These are phyloP conservation scores for Plecotus auritus DNA, from an alignment of 2,113 vertebrate genomes.

Conservation along the genomic window DNA sequence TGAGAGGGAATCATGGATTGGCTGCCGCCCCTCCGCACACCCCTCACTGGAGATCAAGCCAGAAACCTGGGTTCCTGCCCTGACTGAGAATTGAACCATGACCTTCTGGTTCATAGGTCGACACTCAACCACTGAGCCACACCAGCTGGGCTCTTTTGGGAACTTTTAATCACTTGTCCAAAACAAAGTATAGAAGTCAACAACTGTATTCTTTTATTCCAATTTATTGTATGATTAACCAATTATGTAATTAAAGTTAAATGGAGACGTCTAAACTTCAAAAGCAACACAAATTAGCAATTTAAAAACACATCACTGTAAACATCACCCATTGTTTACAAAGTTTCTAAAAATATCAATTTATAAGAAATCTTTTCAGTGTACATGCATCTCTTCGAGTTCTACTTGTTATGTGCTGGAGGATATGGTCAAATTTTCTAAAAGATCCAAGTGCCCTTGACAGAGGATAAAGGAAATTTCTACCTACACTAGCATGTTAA, in stretches of 20 bases:
- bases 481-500: neutral
- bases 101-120: no score
- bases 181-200: slow-evolving; percentile 40
- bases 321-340: slow-evolving; percentile 16
- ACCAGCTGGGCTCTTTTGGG: neutral
- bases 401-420: neutral
- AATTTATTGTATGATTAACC: slow-evolving; percentile 42
- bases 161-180: slow-evolving; percentile 44
- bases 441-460: neutral
- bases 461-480: neutral
- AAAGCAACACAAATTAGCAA: slow-evolving; percentile 36
- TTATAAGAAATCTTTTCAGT: slow-evolving; percentile 18
- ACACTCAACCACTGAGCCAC: no score
- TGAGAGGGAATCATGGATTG: no score
- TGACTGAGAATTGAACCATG: no score
- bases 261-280: slow-evolving; percentile 24
- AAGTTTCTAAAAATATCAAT: slow-evolving; percentile 37
- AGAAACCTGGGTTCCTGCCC: no score
- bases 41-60: no score
- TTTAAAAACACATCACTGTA: slow-evolving; percentile 12
- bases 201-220: slow-evolving; percentile 16
- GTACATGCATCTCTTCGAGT: neutral
- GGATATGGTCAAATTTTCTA: slow-evolving; percentile 20
- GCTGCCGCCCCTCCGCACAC: no score
- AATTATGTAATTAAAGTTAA: slow-evolving; percentile 54